Evolutionary conservation across 1,140 invertebrate genomes (phyloP).

Genomic region (Drosophila azteca): DNA sequence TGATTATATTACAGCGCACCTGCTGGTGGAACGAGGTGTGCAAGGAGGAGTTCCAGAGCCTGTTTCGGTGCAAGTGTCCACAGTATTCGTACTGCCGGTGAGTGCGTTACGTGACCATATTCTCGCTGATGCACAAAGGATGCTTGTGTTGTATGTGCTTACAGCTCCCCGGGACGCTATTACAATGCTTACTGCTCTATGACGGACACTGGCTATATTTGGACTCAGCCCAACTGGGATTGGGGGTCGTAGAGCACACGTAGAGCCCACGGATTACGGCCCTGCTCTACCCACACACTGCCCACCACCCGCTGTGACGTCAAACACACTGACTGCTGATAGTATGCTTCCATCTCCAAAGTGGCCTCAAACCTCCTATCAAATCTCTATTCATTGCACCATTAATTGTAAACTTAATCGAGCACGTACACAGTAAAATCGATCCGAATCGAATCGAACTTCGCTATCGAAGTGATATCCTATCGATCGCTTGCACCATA

Average conservation of each 20-base stretch:
- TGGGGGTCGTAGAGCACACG: slow-evolving; percentile 73
- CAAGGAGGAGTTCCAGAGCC: slow-evolving; percentile 94
- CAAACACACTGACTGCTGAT: slow-evolving; percentile 64
- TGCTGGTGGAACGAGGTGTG: slow-evolving; percentile 97
- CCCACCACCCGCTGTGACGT: slow-evolving; percentile 44
- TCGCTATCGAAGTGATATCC: slow-evolving; percentile 28
- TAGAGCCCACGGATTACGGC: slow-evolving; percentile 10
- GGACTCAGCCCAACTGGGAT: slow-evolving; percentile 90
- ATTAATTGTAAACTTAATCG: background rate
- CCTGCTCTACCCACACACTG: background rate
- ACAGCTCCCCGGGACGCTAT: slow-evolving; percentile 90
- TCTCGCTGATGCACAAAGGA: too few relatives aligned
- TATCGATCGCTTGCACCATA: slow-evolving; percentile 23
- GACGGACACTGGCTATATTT: slow-evolving; percentile 94
- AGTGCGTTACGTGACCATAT: slow-evolving; percentile 15
- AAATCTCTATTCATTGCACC: background rate
- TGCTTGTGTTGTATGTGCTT: slow-evolving; percentile 6
- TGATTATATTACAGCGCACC: slow-evolving; percentile 87
- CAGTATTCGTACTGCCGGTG: slow-evolving; percentile 93
- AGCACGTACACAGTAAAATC: background rate
- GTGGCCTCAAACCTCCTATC: background rate
- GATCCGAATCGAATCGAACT: background rate
- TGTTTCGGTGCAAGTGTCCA: slow-evolving; percentile 94
- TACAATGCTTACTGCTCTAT: slow-evolving; percentile 96
- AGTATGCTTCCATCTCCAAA: slow-evolving; percentile 45